Conservation (phyloP, 2,797 vertebrate species). For the Sebastes taczanowskii region DNA sequence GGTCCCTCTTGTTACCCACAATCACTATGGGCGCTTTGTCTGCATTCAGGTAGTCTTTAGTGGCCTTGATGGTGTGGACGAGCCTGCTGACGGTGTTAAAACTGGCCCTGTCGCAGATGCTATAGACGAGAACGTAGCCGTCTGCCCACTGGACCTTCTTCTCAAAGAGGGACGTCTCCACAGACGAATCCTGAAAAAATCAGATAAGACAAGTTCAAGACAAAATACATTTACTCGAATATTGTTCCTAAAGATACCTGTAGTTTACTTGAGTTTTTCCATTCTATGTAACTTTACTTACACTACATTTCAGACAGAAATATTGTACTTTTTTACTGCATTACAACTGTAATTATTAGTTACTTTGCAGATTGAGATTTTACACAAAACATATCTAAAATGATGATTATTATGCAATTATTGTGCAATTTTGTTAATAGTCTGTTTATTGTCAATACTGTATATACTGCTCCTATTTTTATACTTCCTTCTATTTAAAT, state of each 20-base stretch:
- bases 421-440: no score
- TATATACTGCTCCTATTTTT: no score
- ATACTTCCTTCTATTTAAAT: no score
- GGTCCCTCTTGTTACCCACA: conserved; percentile 86
- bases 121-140: conserved; percentile 85
- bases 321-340: background rate
- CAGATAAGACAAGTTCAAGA: background rate
- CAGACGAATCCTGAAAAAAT: conserved; percentile 48
- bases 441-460: no score
- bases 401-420: no score
- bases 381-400: background rate
- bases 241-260: background rate
- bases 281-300: background rate
- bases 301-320: background rate
- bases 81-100: conserved; percentile 79
- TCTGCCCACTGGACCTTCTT: conserved; percentile 84
- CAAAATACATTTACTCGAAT: background rate
- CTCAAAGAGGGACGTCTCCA: conserved; percentile 57
- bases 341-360: background rate
- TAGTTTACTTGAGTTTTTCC: background rate
- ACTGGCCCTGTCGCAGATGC: conserved; percentile 86
- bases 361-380: background rate
- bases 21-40: conserved; percentile 76
- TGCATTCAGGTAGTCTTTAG: conserved; percentile 55
- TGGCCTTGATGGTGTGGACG: conserved; percentile 71